Conservation (phyloP, 2,797 vertebrate species). For the Vireo griseus region DNA sequence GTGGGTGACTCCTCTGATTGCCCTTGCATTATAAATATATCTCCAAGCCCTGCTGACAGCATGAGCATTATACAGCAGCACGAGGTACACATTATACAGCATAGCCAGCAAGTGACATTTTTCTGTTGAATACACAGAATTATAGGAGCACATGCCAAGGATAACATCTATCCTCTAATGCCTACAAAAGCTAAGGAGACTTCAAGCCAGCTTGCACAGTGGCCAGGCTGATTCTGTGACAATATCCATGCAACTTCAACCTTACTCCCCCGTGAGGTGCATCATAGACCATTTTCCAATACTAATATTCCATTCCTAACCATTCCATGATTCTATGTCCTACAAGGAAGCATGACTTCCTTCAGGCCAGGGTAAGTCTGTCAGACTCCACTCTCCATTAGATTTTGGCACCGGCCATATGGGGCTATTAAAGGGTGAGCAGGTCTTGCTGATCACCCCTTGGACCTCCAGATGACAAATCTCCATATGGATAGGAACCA, state of each 20-base stretch:
- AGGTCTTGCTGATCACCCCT: not conserved
- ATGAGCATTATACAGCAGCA: not conserved
- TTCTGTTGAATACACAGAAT: not conserved
- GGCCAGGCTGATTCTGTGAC: not conserved
- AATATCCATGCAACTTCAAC: not conserved
- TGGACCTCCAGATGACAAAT: not conserved
- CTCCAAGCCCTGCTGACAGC: not conserved
- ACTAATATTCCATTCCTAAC: not conserved
- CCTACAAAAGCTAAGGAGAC: not conserved
- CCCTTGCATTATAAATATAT: conserved; percentile 32
- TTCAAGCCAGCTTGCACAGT: fast-evolving
- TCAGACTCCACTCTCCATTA: too few species aligned
- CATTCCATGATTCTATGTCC: not conserved
- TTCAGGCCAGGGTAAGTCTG: fast-evolving
- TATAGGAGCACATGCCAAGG: not conserved
- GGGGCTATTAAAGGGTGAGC: fast-evolving
- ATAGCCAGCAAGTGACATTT: not conserved
- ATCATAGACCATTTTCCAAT: not conserved
- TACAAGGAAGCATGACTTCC: fast-evolving
- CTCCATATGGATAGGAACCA: not conserved
- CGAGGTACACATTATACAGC: not conserved
- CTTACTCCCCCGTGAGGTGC: not conserved
- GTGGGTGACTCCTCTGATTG: conserved; percentile 13
- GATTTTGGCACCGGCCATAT: not conserved
- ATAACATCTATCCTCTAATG: not conserved